A percentile compares a stretch with the other conserved stretches of the same genome.
Conservation (phyloP, 2,797 vertebrate genomes). For the Sebastes diaconus region DNA sequence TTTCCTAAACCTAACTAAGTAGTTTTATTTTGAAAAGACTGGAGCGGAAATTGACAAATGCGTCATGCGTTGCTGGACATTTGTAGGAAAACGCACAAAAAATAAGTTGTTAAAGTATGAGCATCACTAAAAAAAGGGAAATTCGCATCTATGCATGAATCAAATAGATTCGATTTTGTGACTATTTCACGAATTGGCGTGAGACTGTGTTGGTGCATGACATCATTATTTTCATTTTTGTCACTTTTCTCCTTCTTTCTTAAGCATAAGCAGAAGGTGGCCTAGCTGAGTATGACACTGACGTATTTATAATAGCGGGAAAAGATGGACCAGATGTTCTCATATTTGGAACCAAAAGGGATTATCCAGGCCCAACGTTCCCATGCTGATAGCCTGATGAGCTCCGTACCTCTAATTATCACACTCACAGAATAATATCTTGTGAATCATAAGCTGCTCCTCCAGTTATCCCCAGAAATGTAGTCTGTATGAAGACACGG, state of each 20-base stretch:
- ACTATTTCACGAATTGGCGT: no score
- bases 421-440: not conserved
- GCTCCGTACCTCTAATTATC: not conserved
- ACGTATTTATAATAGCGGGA: not conserved
- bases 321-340: not conserved
- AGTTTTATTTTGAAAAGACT: no score
- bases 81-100: no score
- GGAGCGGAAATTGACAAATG: no score
- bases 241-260: not conserved
- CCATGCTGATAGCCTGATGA: slow-evolving; percentile 1
- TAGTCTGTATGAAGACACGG: not conserved
- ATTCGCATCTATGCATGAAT: no score
- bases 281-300: not conserved
- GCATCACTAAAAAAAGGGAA: no score
- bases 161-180: no score
- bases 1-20: no score
- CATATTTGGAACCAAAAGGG: not conserved
- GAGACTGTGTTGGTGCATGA: no score
- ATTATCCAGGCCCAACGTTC: not conserved
- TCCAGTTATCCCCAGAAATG: not conserved
- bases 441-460: slow-evolving; percentile 20
- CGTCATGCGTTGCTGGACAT: no score
- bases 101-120: no score
- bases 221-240: not conserved
- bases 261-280: not conserved